A percentile compares a stretch with the other conserved stretches of the same genome.
These are phyloP conservation scores for Orestias chungarensis DNA, from an alignment of 2,797 vertebrate genomes.

Conservation along the genomic window DNA sequence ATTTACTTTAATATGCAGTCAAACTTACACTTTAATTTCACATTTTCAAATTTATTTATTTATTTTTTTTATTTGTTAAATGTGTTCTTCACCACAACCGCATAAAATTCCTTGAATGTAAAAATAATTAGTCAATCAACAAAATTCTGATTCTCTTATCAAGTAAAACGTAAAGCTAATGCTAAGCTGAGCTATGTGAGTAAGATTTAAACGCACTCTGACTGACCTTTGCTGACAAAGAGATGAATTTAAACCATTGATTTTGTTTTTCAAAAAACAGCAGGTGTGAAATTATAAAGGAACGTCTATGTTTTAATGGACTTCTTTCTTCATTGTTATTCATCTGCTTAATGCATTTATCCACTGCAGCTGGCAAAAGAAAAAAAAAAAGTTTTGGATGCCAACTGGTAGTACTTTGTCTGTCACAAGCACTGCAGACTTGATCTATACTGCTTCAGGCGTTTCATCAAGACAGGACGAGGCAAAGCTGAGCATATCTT, in stretches of 20 bases:
- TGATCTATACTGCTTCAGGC: constrained; percentile 54
- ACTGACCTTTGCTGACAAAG: neutral
- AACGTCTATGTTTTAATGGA: constrained; percentile 10
- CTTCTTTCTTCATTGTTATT: constrained; percentile 23
- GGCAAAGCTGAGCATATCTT: constrained; percentile 62
- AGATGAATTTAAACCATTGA: neutral
- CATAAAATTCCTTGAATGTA: too few relatives aligned
- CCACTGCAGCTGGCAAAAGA: constrained; percentile 49
- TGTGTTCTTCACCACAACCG: too few relatives aligned
- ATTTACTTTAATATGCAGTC: too few relatives aligned
- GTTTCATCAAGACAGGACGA: constrained; percentile 50
- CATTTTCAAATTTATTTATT: too few relatives aligned
- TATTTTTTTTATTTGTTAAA: too few relatives aligned
- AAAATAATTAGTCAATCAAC: too few relatives aligned
- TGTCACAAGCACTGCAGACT: constrained; percentile 39
- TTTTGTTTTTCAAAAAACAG: neutral
- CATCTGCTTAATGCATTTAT: constrained; percentile 36
- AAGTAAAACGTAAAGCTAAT: neutral
- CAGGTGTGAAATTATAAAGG: neutral
- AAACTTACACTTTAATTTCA: too few relatives aligned
- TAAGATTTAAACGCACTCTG: neutral
- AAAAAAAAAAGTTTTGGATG: constrained; percentile 30
- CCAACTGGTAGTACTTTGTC: constrained; percentile 49
- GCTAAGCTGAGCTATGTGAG: neutral
- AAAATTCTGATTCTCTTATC: too few relatives aligned